phyloP scores from a whole-genome alignment of 2,888 invertebrate species.

The Chrysolina oricalcia region DNA sequence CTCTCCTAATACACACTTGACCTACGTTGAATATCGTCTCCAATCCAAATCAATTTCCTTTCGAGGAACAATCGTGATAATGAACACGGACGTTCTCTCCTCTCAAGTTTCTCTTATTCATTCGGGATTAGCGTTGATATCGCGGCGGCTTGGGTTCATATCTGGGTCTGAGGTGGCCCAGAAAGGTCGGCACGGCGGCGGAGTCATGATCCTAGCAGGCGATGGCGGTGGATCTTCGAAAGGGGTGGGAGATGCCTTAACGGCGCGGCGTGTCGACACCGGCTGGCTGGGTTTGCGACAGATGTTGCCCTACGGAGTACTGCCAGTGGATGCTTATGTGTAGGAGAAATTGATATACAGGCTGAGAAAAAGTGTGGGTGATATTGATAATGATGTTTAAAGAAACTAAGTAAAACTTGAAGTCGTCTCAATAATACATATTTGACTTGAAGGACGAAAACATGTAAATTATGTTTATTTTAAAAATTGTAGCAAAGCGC shows the following conservation, averaged over 20 bases:
- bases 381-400: not conserved
- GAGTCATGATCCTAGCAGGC: conserved; percentile 63
- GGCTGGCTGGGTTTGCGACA: conserved; percentile 61
- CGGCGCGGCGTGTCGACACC: conserved; percentile 62
- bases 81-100: conserved; percentile 9
- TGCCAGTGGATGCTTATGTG: conserved; percentile 6
- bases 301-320: conserved; percentile 54
- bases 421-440: too few relatives aligned
- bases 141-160: conserved; percentile 60
- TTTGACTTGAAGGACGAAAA: too few relatives aligned
- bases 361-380: not conserved
- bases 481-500: too few relatives aligned
- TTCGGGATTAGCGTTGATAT: conserved; percentile 53
- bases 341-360: not conserved
- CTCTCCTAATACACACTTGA: not conserved
- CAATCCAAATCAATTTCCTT: conserved; percentile 13
- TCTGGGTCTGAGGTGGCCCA: conserved; percentile 64
- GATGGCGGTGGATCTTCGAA: conserved; percentile 52
- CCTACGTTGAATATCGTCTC: not conserved
- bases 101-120: conserved; percentile 25
- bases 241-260: conserved; percentile 62
- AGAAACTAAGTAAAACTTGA: too few relatives aligned
- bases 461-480: too few relatives aligned
- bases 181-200: conserved; percentile 58
- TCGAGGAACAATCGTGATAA: conserved; percentile 11